A percentile compares a stretch with the other conserved stretches of the same genome.
Evolutionary conservation across 92 coral and sea anemone species (phyloP).

Genomic region (Plumapathes pennacea): DNA sequence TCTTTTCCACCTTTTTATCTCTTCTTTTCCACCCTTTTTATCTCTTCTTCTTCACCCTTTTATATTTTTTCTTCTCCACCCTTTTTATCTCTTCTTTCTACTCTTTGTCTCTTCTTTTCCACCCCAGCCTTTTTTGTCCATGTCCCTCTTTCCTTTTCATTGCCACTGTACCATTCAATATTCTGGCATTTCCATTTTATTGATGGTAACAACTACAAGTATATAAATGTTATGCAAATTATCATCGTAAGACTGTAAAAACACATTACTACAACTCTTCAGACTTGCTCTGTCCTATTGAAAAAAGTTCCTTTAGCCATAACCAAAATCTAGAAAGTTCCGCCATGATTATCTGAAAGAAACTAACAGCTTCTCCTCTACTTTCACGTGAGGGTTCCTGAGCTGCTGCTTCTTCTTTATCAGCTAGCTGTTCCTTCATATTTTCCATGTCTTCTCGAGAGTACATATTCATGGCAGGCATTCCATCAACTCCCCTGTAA

Average conservation of each 20-base stretch:
- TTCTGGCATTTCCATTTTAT: neutral
- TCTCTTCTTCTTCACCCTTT: neutral
- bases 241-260: no score
- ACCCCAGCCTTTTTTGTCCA: neutral
- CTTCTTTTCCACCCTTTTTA: neutral
- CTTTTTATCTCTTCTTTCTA: neutral
- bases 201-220: no score
- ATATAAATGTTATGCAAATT: no score
- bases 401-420: conserved; percentile 24
- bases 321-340: conserved; percentile 55
- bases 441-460: conserved; percentile 87
- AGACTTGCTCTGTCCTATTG: conserved; percentile 39
- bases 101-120: neutral
- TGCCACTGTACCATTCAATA: neutral
- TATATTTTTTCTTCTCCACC: neutral
- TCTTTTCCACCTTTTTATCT: neutral
- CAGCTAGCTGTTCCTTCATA: conserved; percentile 72
- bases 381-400: conserved; percentile 34
- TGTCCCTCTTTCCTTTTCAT: neutral
- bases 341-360: conserved; percentile 72
- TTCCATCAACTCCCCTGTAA: conserved; percentile 90
- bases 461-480: conserved; percentile 99
- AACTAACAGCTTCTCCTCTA: conserved; percentile 62
- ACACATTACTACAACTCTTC: conserved; percentile 36
- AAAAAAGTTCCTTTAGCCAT: conserved; percentile 74